Evolutionary conservation across 2,113 vertebrate species (phyloP), one percentile per base, ranked within the genome.

Genomic region (Orycteropus afer): DNA sequence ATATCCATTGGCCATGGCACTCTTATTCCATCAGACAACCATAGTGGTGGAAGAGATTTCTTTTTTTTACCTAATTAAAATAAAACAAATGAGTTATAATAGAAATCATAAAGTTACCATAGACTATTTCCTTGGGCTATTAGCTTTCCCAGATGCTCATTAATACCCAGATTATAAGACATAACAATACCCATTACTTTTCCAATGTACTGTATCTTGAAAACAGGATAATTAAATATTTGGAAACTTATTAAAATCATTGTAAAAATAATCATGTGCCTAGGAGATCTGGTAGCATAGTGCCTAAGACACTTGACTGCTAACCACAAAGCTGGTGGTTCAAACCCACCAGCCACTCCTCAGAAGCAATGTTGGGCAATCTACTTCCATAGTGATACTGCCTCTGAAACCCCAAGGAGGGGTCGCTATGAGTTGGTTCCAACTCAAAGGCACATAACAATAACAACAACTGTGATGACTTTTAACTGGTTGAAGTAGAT

Each of bases 41-140:
- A 88, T 63, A 86, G 81, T 95, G 67, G 49, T 74, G 22, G 34
- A 63, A 92, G 27, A 69, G n/a, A 89, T 97, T 97, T 96, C 34
- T 89, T 97, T 88, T 96, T 95, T 86, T 96, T 97, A 92, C 51
- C 94, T 98, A 98, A 98, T 98, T 98, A 98, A 97, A 98, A 76
- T 74, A 96, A 97, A 97, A 97, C 90, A 96, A 97, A 55, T 83
- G 89, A 89, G n/a, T 92, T 97, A 74, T 97, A 98, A 97, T 97
- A 98, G 95, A 98, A 98, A 98, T 97, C 96, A 98, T 93, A 96
- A 95, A 92, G 14, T 89, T 85, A 97, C 92, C 86, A 93, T 76
- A 91, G 87, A 63, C 69, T 97, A 88, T 82, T 97, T 97, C 96
- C 96, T 94, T 90, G 94, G 94, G 95, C 97, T 98, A 97, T 98